These are phyloP conservation scores for Phymatocera aterrima DNA, from an alignment of 2,888 invertebrate species.

Conservation along the genomic window DNA sequence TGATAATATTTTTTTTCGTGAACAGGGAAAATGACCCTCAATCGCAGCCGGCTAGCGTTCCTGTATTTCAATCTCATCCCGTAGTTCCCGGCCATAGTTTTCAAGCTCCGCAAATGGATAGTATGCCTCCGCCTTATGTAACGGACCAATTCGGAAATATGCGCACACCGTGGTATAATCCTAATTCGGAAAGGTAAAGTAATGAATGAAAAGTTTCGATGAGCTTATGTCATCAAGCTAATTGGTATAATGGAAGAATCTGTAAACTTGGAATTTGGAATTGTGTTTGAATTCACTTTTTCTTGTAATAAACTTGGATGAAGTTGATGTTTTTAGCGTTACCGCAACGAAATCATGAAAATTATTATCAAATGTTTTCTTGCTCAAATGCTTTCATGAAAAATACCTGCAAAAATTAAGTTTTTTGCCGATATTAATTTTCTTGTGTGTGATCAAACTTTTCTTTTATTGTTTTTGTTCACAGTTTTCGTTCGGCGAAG, in stretches of 20 bases:
- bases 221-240: no score
- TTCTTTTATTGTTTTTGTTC: conserved; percentile 46
- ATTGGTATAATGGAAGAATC: no score
- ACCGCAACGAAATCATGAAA: no score
- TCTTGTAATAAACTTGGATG: no score
- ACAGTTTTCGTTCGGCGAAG: conserved; percentile 78
- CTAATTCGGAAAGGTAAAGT: conserved; percentile 75
- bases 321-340: no score
- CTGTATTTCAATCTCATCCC: conserved; percentile 63
- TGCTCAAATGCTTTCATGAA: no score
- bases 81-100: conserved; percentile 59
- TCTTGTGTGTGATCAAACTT: no score
- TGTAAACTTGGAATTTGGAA: no score
- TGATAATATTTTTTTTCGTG: conserved; percentile 4
- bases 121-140: conserved; percentile 61
- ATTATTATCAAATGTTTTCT: no score
- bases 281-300: no score
- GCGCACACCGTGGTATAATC: conserved; percentile 79
- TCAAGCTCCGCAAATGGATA: conserved; percentile 63
- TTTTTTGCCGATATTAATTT: no score
- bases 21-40: conserved; percentile 64
- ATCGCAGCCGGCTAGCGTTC: conserved; percentile 60
- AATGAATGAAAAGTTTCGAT: neutral
- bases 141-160: conserved; percentile 76
- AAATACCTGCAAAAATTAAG: no score